These are phyloP conservation scores for Oreochromis mossambicus DNA, from an alignment of 2,797 vertebrate genomes.

Conservation along the genomic window DNA sequence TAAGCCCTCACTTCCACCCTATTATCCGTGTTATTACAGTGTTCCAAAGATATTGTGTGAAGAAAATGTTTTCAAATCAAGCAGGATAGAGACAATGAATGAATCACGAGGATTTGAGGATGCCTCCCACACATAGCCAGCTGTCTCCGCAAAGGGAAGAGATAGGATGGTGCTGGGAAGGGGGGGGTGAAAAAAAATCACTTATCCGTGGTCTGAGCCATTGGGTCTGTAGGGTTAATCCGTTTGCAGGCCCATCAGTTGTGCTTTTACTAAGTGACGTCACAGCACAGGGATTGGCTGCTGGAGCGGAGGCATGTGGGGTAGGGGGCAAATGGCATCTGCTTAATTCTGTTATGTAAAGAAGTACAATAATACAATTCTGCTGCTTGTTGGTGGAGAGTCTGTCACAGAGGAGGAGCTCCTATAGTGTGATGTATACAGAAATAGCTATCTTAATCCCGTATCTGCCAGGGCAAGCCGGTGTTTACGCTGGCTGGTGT, in stretches of 20 bases:
- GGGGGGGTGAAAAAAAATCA: slow-evolving; percentile 49
- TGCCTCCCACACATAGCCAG: slow-evolving; percentile 74
- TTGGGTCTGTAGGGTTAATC: slow-evolving; percentile 79
- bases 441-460: background rate
- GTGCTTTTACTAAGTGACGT: slow-evolving; percentile 79
- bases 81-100: slow-evolving; percentile 67
- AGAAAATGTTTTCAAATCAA: slow-evolving; percentile 68
- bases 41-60: slow-evolving; percentile 52
- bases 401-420: slow-evolving; percentile 37
- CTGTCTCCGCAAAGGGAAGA: slow-evolving; percentile 61
- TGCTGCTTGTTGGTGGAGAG: slow-evolving; percentile 33
- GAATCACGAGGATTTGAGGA: slow-evolving; percentile 72
- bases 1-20: slow-evolving; percentile 7
- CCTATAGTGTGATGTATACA: slow-evolving; percentile 24
- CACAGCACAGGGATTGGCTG: slow-evolving; percentile 66
- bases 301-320: slow-evolving; percentile 33
- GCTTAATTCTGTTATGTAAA: slow-evolving; percentile 80
- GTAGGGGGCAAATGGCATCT: slow-evolving; percentile 41
- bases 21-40: slow-evolving; percentile 42
- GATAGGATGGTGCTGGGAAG: background rate
- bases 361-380: slow-evolving; percentile 69
- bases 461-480: background rate
- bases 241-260: slow-evolving; percentile 69
- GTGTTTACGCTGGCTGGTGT: background rate
- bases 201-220: slow-evolving; percentile 76